A percentile compares a stretch with the other conserved stretches of the same genome.
phyloP scores from a whole-genome alignment of 1,140 invertebrate genomes.

The Calosoma granatense region DNA sequence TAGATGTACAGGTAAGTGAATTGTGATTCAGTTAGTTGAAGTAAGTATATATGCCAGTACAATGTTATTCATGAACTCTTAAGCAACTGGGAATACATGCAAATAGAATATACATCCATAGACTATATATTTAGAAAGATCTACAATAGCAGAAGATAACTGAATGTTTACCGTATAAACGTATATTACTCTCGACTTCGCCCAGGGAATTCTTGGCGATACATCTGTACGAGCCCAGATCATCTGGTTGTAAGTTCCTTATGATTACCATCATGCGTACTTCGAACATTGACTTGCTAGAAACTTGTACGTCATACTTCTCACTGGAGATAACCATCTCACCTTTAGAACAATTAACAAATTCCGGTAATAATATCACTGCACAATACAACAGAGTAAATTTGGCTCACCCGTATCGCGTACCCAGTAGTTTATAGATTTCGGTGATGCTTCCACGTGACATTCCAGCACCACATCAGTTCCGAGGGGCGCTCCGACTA shows the following conservation, averaged over 20 bases:
- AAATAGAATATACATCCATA: too few species aligned
- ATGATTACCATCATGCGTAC: slow-evolving; percentile 76
- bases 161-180: slow-evolving; percentile 85
- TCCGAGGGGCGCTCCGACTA: slow-evolving; percentile 75
- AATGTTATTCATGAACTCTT: too few species aligned
- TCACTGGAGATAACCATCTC: slow-evolving; percentile 73
- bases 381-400: slow-evolving; percentile 78
- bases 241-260: slow-evolving; percentile 60
- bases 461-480: slow-evolving; percentile 83
- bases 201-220: slow-evolving; percentile 87
- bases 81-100: too few species aligned
- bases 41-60: too few species aligned
- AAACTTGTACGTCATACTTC: slow-evolving; percentile 70
- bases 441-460: slow-evolving; percentile 79
- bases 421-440: slow-evolving; percentile 82
- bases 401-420: slow-evolving; percentile 78
- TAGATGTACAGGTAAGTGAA: too few species aligned
- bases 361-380: too few species aligned
- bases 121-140: too few species aligned
- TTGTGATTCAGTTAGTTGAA: too few species aligned
- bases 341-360: too few species aligned
- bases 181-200: slow-evolving; percentile 78
- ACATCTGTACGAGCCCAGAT: slow-evolving; percentile 79
- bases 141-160: too few species aligned
- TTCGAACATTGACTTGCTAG: slow-evolving; percentile 64